Evolutionary conservation across 64 coral and sea anemone genomes (phyloP), one percentile per base, ranked within the genome.

Genomic region (Montipora sp.): DNA sequence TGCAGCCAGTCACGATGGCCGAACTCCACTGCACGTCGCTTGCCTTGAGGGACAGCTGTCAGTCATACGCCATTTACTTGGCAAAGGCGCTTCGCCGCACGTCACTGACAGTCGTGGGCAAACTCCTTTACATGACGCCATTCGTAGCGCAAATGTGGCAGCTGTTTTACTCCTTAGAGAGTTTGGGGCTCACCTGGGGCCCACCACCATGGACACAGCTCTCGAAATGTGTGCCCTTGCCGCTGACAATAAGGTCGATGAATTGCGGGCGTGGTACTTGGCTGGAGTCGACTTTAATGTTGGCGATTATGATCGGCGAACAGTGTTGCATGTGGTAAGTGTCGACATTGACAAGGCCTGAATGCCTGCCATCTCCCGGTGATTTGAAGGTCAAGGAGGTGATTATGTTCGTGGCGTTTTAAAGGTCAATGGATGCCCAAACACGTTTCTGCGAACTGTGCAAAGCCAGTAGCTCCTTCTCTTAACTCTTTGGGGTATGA

Each of bases 221-320:
- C 63, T 88, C 53, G 51, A 87, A 68, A 84, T 96, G 18, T 94
- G 92, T 58, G 19, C 53, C 2, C 89, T 94, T 69, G 95, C 92
- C 44, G 95, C 95, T 13, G 92, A 91, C 59, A 71, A 90, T 66
- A 83, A 78, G 43, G 95, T 96, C 19, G 88, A 92, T 77, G 76
- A 60, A 43, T 45, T 96, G 23, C 93, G 83, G 83, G 88, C 92
- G 7, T 98, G 95, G 95, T 27, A 89, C 13, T 73, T 97, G 57
- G 95, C 95, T 65, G 95, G 95, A 11, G 92, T 87, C 1, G 92
- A 98, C 60, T 73, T 98, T 15, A 94, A 88, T 57, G 84, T 75
- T 21, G 95, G 95, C 22, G 95, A 97, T 75, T 97, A 97, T 20
- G 84, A 97, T 80, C 90, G 89, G 53, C 87, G 95, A 79, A 97